Evolutionary conservation across 2,888 invertebrate genomes (phyloP).

Genomic region (Tanaodytes sp.): DNA sequence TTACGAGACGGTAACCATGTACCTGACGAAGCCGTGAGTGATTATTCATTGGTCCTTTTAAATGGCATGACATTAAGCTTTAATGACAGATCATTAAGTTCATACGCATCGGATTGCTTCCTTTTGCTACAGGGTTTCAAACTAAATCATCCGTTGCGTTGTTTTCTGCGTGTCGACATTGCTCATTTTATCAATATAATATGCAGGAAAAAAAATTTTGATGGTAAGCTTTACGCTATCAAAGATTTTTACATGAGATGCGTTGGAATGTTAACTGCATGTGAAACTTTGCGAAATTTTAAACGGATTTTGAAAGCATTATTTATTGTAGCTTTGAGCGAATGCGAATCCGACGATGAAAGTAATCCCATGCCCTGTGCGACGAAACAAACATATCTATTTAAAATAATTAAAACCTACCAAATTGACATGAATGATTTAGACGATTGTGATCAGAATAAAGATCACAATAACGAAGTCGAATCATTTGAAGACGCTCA

Average conservation of each 20-base stretch:
- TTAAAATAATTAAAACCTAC: too few relatives aligned
- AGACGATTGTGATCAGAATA: too few relatives aligned
- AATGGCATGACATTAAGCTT: slow-evolving; percentile 53
- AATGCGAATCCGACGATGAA: too few relatives aligned
- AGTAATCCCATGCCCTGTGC: too few relatives aligned
- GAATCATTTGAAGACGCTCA: too few relatives aligned
- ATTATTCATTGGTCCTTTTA: slow-evolving; percentile 54
- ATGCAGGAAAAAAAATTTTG: slow-evolving; percentile 49
- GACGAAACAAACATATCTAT: too few relatives aligned
- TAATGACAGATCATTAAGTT: slow-evolving; percentile 30
- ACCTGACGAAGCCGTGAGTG: slow-evolving; percentile 52
- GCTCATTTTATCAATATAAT: slow-evolving; percentile 56
- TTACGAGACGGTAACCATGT: slow-evolving; percentile 39
- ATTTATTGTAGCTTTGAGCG: too few relatives aligned
- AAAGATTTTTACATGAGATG: slow-evolving; percentile 56
- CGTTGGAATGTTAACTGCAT: slow-evolving; percentile 18
- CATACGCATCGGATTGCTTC: background rate
- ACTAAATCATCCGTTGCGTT: background rate
- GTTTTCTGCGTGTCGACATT: slow-evolving; percentile 56
- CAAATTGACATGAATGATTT: too few relatives aligned
- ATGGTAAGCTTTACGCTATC: slow-evolving; percentile 9
- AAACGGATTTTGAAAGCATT: too few relatives aligned
- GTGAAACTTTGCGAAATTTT: background rate
- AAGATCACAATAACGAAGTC: too few relatives aligned
- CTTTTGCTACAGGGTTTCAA: background rate